Base-by-base conservation (phyloP, 1,140 invertebrate species). In the Pachyrhynchus sulphureomaculatus region DNA sequence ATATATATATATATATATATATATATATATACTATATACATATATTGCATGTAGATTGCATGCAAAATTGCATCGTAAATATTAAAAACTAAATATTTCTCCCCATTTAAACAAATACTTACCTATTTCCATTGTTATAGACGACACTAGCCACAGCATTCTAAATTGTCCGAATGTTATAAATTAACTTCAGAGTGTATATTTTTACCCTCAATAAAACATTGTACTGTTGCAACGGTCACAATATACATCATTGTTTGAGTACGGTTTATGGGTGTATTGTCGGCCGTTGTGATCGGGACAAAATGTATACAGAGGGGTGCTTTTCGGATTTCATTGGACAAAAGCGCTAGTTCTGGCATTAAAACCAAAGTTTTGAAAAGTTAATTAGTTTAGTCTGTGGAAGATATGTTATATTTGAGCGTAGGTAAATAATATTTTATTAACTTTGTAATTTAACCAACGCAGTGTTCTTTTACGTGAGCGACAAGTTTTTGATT, bases 311-410 rank as follows among this genome's bases (percentile, higher is more conserved):
- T 47, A 47, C 44, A 47, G 21, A 26, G 44, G 44, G 44, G 44
- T 29, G 15, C 44, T 23, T 47, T 24, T 9, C 9, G 10, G 2
- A 6, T 47, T 47, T 26, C 8, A 24, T 12, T 10, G 15, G 17
- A 47, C 44, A 47, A 47, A 26, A 29, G 44, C 1, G 2, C 2
- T 47, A 47, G 44, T 47, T 47, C 24, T 47, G 45, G 36, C 23
- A 39, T 39, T 59, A 23, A 59, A 59, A 41, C 47, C 56, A 33
- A 59, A 59, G 39, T 47, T 47, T 47, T 62, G 44, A 54, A 52
- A 62, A 62, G 59, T 54, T 62, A 62, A 62, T 62, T 62, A 62
- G 32, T 17, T 48, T 29, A 36, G 26, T 23, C 21, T 39, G 33
- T 53, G 32, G 12, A 29, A 33, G 47, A 45, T 9, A 39, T 32